These are phyloP conservation scores for Malaclemys terrapin DNA, from an alignment of 2,113 vertebrate genomes.

Conservation along the genomic window DNA sequence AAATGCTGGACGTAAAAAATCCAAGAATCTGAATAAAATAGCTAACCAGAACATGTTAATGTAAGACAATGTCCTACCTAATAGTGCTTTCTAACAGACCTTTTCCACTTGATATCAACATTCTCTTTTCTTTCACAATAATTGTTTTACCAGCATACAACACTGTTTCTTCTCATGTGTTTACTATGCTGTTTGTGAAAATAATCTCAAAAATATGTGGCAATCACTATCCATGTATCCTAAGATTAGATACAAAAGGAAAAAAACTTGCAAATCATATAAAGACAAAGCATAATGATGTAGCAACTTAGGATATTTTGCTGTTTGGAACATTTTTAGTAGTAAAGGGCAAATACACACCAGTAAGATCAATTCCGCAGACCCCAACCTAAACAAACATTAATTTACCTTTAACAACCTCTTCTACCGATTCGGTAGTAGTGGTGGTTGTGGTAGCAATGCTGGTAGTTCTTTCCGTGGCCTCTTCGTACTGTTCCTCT, in stretches of 20 bases:
- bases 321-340: constrained; percentile 75
- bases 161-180: not conserved
- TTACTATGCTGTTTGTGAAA: not conserved
- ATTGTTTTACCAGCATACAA: not conserved
- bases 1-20: not conserved
- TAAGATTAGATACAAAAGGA: not conserved
- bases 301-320: constrained; percentile 38
- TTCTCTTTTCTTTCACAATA: not conserved
- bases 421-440: constrained; percentile 96
- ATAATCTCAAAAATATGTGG: too few species aligned
- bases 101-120: not conserved
- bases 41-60: not conserved
- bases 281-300: not conserved
- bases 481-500: constrained; percentile 86
- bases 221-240: not conserved
- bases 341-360: constrained; percentile 39
- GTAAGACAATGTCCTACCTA: not conserved
- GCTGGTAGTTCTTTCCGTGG: constrained; percentile 91
- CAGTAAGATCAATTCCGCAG: not conserved
- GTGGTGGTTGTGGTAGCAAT: constrained; percentile 97
- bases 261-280: not conserved
- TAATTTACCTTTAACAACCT: constrained; percentile 94
- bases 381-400: not conserved
- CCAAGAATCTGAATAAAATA: not conserved
- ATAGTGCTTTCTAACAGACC: not conserved